Evolutionary conservation across 2,113 vertebrate species (phyloP).

Genomic region (Hemicordylus capensis): DNA sequence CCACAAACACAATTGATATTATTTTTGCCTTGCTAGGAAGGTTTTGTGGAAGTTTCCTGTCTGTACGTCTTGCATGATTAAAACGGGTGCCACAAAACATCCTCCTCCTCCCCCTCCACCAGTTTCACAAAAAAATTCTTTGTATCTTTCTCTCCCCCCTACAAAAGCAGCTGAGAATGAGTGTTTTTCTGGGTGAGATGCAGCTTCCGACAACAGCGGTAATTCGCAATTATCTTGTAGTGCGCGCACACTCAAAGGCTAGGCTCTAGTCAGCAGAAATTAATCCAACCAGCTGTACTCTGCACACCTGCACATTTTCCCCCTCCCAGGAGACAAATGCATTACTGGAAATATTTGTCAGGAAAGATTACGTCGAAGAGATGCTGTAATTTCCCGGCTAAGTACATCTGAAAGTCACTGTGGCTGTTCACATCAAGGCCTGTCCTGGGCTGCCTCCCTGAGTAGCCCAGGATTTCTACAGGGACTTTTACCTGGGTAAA

Average conservation of each 20-base stretch:
- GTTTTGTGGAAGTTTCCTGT: neutral
- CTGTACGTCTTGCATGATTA: neutral
- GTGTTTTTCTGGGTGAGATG: neutral
- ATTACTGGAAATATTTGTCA: constrained; percentile 4
- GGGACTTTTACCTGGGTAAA: no score
- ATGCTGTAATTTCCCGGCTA: constrained; percentile 26
- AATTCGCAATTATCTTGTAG: constrained; percentile 30
- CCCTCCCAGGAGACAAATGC: constrained; percentile 33
- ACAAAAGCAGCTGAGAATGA: neutral
- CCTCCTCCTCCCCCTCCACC: no score
- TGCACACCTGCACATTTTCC: constrained; percentile 46
- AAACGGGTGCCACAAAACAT: neutral
- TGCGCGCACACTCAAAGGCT: neutral
- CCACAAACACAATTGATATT: no score
- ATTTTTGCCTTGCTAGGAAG: neutral
- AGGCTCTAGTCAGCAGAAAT: constrained; percentile 52
- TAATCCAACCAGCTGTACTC: constrained; percentile 27
- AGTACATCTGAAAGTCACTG: constrained; percentile 53
- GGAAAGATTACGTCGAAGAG: constrained; percentile 34
- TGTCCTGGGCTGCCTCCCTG: no score
- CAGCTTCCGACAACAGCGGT: constrained; percentile 40
- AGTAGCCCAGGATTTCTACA: no score
- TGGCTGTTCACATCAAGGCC: no score
- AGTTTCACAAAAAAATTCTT: neutral
- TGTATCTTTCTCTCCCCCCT: neutral